Base-by-base conservation (phyloP, 2,797 vertebrate species). In the Benthosema pterotum region DNA sequence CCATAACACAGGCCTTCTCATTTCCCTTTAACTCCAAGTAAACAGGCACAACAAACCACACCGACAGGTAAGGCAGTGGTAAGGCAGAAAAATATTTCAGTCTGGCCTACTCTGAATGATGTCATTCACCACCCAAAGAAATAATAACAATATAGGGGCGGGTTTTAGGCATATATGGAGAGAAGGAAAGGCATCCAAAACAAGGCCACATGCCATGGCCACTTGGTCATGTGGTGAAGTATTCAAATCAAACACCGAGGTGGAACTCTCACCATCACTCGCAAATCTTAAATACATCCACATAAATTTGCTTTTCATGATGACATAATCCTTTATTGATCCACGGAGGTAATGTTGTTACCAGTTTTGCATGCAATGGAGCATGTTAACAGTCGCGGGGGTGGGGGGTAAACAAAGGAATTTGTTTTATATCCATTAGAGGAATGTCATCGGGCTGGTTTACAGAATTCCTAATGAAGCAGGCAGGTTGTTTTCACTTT, bases 381-480 rank as follows among this genome's bases (percentile, higher is more conserved):
- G 15, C 49, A 16, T 3, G 6, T n/a, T 59, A 13, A 45, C 17
- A 48, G 25, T 15, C 6, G 3, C 8, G 22, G 16, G 54, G 17
- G 32, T 65, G 17, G 54, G 22, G 42, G 63, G 57, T 57, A n/a
- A 67, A 46, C 19, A 57, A 51, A 53, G 32, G 48, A 57, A 67
- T 65, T n/a, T 9, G 6, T 46, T 53, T 1, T 12, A 43, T 28
- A 47, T 53, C 42, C 28, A 56, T 38, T 42, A 52, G 12, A 62
- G 52, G 72, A 86, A 85, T 86, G 86, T 59, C 53, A 76, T 74
- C 45, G 3, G 60, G 79, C 80, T 52, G 72, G 88, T 82, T n/a
- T 76, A 46, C 13, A 14, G 57, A 48, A n/a, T 42, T 48, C 48
- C 52, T 8, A n/a, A 11, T 71, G 42, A 69, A 69, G 69, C 63